Conservation (phyloP, 2,888 invertebrate species). For the Blastobasis adustella region DNA sequence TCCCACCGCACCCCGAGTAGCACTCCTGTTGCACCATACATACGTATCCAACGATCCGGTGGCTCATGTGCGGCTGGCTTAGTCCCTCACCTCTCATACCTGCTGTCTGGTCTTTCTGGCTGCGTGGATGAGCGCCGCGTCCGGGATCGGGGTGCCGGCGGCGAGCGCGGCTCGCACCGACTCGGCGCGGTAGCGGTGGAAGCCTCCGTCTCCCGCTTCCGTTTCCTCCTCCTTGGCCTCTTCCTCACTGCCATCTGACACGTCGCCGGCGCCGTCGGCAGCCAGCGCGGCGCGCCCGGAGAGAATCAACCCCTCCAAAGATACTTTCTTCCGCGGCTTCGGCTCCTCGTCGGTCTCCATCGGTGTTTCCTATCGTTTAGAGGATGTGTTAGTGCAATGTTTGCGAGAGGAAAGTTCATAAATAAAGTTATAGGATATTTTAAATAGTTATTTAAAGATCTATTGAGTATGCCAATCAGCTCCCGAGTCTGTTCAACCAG, state of each 20-base stretch:
- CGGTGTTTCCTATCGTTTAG: constrained; percentile 33
- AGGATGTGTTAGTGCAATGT: constrained; percentile 5
- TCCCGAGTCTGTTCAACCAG: too few relatives aligned
- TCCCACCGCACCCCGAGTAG: too few relatives aligned
- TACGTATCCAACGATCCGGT: too few relatives aligned
- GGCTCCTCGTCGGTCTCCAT: constrained; percentile 26
- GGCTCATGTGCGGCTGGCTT: too few relatives aligned
- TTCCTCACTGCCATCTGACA: constrained; percentile 72
- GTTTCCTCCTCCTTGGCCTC: constrained; percentile 71
- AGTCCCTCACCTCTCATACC: constrained; percentile 87
- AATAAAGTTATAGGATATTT: not conserved
- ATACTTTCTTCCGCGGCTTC: constrained; percentile 51
- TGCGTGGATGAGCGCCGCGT: constrained; percentile 98
- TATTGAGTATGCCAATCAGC: too few relatives aligned
- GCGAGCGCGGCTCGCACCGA: constrained; percentile 84
- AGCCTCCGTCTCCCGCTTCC: constrained; percentile 55
- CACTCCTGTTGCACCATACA: too few relatives aligned
- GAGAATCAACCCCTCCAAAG: constrained; percentile 77
- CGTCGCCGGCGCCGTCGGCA: constrained; percentile 81
- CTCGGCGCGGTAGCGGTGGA: constrained; percentile 74
- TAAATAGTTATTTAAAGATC: too few relatives aligned
- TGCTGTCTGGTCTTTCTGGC: constrained; percentile 95
- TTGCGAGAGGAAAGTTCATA: constrained; percentile 1
- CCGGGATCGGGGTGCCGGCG: constrained; percentile 92
- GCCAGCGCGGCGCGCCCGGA: constrained; percentile 89